Evolutionary conservation across 2,797 vertebrate species (phyloP).

Genomic region (Buceros bicornis): DNA sequence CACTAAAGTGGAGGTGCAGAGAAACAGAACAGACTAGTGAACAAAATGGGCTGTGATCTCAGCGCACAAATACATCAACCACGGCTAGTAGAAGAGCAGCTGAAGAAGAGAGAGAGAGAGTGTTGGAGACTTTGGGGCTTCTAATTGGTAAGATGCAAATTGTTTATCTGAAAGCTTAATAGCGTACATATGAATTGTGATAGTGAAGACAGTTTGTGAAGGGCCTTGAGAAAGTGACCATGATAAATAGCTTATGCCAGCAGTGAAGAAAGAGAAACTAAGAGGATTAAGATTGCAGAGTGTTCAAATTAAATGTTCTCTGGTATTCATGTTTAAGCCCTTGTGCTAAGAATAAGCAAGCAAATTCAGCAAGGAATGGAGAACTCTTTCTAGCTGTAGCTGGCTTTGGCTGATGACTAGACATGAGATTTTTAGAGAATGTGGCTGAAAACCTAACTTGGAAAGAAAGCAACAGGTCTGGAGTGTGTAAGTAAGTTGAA

Average conservation of each 20-base stretch:
- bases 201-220: background rate
- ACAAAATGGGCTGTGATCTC: background rate
- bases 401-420: background rate
- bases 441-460: background rate
- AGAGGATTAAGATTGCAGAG: background rate
- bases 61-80: background rate
- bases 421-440: background rate
- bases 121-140: background rate
- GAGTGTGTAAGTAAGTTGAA: rapidly evolving
- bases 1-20: background rate
- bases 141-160: background rate
- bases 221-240: background rate
- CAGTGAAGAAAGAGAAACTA: background rate
- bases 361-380: background rate
- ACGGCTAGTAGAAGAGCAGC: background rate
- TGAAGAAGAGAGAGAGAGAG: background rate
- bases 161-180: background rate
- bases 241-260: background rate
- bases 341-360: background rate
- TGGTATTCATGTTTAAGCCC: background rate
- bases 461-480: background rate
- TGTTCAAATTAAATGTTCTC: background rate
- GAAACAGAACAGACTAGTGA: background rate
- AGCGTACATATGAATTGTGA: background rate
- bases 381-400: background rate